Conservation (phyloP, 2,888 invertebrate genomes). For the Aleiodes leptofemur region DNA sequence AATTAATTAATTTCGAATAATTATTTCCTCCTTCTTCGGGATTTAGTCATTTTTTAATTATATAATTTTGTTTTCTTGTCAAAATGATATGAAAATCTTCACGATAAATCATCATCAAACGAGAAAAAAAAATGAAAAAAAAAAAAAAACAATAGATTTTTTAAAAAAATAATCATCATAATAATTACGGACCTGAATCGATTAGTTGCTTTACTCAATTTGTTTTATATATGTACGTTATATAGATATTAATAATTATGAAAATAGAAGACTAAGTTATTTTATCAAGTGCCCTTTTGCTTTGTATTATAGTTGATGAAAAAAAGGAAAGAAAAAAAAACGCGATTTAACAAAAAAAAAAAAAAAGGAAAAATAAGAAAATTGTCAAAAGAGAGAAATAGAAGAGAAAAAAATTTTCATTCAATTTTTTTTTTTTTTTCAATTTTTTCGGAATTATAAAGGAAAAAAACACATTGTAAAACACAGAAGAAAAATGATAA, state of each 20-base stretch:
- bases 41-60: constrained; percentile 27
- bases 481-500: too few relatives aligned
- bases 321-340: constrained; percentile 49
- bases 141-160: constrained; percentile 50
- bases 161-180: constrained; percentile 64
- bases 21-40: constrained; percentile 27
- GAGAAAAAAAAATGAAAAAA: constrained; percentile 49
- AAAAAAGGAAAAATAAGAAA: constrained; percentile 37
- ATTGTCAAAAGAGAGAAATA: constrained; percentile 25
- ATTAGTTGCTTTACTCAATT: constrained; percentile 73
- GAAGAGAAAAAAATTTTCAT: constrained; percentile 26
- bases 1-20: constrained; percentile 5
- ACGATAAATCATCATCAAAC: constrained; percentile 8
- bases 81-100: constrained; percentile 25
- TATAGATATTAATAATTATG: constrained; percentile 72
- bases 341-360: constrained; percentile 47
- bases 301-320: constrained; percentile 77
- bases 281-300: constrained; percentile 80
- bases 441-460: constrained; percentile 4
- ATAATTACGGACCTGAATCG: constrained; percentile 70
- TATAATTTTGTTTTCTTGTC: not conserved
- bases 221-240: constrained; percentile 75
- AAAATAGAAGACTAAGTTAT: constrained; percentile 78
- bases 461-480: too few relatives aligned
- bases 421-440: constrained; percentile 41